Percentiles rank a stretch among this genome's conserved stretches.
Evolutionary conservation across 1,140 invertebrate species (phyloP).

Genomic region (Cyclargus thomasi): DNA sequence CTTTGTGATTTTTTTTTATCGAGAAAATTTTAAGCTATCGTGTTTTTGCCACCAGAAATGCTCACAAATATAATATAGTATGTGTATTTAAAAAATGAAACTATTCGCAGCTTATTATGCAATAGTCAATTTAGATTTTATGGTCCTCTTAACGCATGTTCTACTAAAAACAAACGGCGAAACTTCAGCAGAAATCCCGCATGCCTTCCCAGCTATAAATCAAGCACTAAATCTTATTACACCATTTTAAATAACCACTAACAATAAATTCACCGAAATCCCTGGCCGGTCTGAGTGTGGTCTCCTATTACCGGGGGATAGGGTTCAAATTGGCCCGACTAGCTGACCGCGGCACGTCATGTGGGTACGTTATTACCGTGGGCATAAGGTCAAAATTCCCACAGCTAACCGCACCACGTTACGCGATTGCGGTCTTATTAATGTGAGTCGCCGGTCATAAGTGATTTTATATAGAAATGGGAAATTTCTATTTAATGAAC

Average conservation of each 20-base stretch:
- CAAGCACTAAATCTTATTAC: conserved; percentile 3
- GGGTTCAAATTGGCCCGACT: background rate
- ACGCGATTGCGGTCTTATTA: background rate
- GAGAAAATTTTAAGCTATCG: too few relatives aligned
- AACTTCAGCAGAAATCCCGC: background rate
- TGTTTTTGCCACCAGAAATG: too few relatives aligned
- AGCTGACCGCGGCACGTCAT: background rate
- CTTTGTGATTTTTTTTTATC: too few relatives aligned
- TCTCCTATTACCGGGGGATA: background rate
- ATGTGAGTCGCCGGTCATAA: background rate
- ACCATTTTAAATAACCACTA: conserved; percentile 3
- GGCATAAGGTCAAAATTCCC: background rate
- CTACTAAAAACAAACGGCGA: background rate
- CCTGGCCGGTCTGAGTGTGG: background rate
- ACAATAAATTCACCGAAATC: conserved; percentile 1
- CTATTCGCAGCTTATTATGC: too few relatives aligned
- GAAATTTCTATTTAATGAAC: background rate
- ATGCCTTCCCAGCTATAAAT: background rate
- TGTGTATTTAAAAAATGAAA: too few relatives aligned
- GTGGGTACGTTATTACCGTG: background rate
- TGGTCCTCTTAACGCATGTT: background rate
- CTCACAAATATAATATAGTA: too few relatives aligned
- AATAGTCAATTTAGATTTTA: too few relatives aligned
- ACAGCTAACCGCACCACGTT: background rate
- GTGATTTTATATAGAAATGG: conserved; percentile 1